phyloP scores from a whole-genome alignment of 2,888 invertebrate genomes.

The Eupithecia dodoneata region DNA sequence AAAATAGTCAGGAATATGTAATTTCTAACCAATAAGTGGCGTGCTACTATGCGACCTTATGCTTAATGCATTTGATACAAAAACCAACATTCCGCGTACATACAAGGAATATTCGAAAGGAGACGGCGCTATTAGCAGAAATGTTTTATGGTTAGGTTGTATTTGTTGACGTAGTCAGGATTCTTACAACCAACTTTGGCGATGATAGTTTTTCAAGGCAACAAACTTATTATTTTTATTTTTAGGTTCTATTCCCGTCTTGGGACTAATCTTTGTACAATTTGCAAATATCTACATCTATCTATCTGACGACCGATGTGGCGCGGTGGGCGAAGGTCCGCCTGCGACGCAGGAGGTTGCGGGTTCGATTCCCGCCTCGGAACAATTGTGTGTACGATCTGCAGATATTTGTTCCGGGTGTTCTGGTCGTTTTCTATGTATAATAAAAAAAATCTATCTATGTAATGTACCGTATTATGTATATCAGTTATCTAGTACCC shows the following conservation, averaged over 20 bases:
- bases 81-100: slow-evolving; percentile 18
- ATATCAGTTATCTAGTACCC: no score
- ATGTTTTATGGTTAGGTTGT: background rate
- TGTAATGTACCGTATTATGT: no score
- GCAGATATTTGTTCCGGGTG: no score
- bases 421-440: no score
- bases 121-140: slow-evolving; percentile 20
- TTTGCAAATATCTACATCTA: no score
- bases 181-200: background rate
- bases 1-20: slow-evolving; percentile 3
- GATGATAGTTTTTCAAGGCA: background rate
- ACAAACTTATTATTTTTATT: background rate
- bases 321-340: no score
- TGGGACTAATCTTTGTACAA: no score
- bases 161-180: background rate
- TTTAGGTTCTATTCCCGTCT: background rate
- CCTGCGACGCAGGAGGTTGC: no score
- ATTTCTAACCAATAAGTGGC: background rate
- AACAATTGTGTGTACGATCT: no score
- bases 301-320: no score
- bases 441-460: no score
- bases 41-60: slow-evolving; percentile 14
- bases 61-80: slow-evolving; percentile 15
- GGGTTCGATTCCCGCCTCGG: no score
- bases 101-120: slow-evolving; percentile 26